Percentiles rank a stretch among this genome's conserved stretches.
Conservation (phyloP, 2,797 vertebrate genomes). For the Threskiornis aethiopicus region DNA sequence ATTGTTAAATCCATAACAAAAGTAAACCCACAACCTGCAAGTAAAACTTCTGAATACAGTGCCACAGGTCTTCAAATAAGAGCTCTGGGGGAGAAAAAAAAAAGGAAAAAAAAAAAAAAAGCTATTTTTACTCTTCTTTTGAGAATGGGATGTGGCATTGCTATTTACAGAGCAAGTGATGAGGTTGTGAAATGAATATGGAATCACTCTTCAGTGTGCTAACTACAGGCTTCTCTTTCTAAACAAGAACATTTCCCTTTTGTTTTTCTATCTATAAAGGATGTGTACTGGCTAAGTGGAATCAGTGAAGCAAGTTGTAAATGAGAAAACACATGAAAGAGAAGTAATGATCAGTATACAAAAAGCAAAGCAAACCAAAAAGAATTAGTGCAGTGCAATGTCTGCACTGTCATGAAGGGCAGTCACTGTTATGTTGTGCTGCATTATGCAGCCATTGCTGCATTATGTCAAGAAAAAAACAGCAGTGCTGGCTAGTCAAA, state of each 20-base stretch:
- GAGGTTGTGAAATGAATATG: slow-evolving; percentile 17
- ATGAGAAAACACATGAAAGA: neutral
- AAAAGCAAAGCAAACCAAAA: neutral
- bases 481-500: neutral
- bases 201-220: neutral
- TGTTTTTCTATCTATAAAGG: slow-evolving; percentile 9
- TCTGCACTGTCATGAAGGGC: neutral
- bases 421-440: neutral
- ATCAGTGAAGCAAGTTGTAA: slow-evolving; percentile 20
- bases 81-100: neutral
- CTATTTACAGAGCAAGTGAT: neutral
- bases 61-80: neutral
- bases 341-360: neutral
- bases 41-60: neutral
- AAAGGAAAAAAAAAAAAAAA: too few species aligned
- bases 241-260: slow-evolving; percentile 40
- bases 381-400: neutral
- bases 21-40: neutral
- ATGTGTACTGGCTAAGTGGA: neutral
- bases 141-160: neutral
- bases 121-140: neutral
- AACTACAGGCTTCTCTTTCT: neutral
- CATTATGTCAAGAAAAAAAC: neutral
- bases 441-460: neutral
- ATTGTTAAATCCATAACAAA: neutral